Base-by-base conservation (phyloP, 2,888 invertebrate species). In the Rotaria socialis region DNA sequence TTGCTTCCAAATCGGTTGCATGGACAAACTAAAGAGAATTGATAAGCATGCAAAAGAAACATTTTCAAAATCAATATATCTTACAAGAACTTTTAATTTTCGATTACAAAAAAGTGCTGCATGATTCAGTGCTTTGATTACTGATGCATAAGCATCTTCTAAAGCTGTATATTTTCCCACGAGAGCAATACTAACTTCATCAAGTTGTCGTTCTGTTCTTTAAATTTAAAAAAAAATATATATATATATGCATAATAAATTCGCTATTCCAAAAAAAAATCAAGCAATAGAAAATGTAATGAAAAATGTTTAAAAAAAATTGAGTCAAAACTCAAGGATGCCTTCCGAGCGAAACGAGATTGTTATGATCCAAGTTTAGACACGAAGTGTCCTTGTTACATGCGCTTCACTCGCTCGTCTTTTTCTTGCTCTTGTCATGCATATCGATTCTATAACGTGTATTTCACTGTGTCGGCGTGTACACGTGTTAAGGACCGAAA, bases 131-230 rank as follows among this genome's bases (percentile, higher is more conserved):
- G 98, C 95, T 92, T 99, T 98, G 0, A 94, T 94, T 0, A 99
- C 95, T 0, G 98, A 99, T 0, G 97, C 95, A 90, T 99, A 99
- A 0, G 98, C 94, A 92, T 99, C 99, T 90, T 96, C 95, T 24
- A 97, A 92, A 90, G 95, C 94, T 0, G 97, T 97, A 90, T 99
- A 99, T 92, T 99, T 98, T 11, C 98, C 98, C 3, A 98, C 98
- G 6, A 98, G 92, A 3, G 95, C 95, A 87, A 98, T 97, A 88
- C 93, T 94, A 0, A 97, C 95, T 85, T 27, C 47, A 56, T 84
- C 84, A 67, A 86, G 85, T 84, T 84, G 86, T 84, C 84, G 87
- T 67, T 86, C 85, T 6, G 55, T 56, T 52, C 87, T 86, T 22
- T 22, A 52, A 52, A 50, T 27, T 10, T n/a, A 55, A 41, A 58